Conservation (phyloP, 1,140 invertebrate species). For the Bombus polaris region DNA sequence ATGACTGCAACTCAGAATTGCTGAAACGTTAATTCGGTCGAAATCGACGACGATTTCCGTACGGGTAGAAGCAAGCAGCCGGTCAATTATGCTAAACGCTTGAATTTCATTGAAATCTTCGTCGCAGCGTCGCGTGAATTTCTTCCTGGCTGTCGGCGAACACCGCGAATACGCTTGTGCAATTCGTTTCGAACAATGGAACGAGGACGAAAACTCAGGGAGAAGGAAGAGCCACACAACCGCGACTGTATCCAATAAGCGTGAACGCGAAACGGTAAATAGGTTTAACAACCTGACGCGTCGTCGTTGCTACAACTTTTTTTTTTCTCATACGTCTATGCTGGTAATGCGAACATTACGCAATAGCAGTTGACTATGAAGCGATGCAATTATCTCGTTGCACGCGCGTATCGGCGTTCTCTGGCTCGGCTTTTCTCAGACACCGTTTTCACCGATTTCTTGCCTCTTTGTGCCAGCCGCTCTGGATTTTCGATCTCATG, state of each 20-base stretch:
- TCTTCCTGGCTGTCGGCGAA: conserved; percentile 25
- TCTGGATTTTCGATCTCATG: conserved; percentile 38
- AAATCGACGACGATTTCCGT: conserved; percentile 32
- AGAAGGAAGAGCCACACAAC: conserved; percentile 10
- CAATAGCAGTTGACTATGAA: conserved; percentile 51
- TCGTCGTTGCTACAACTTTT: conserved; percentile 15
- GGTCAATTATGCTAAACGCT: conserved; percentile 56
- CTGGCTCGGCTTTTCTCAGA: conserved; percentile 25
- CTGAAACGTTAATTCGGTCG: background rate
- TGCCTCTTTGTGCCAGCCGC: background rate
- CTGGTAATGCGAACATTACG: conserved; percentile 31
- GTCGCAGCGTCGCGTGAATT: conserved; percentile 31
- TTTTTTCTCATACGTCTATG: background rate
- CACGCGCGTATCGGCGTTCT: conserved; percentile 11
- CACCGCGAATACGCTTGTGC: conserved; percentile 44
- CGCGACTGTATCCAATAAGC: conserved; percentile 39
- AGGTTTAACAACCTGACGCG: conserved; percentile 26
- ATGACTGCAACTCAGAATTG: background rate
- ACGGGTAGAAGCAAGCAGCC: background rate
- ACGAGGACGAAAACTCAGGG: conserved; percentile 31
- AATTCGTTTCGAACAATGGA: conserved; percentile 57
- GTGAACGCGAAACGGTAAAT: conserved; percentile 37
- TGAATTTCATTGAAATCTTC: conserved; percentile 59
- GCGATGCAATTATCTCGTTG: conserved; percentile 38
- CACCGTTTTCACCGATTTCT: conserved; percentile 45